A percentile compares a stretch with the other conserved stretches of the same genome.
Evolutionary conservation across 2,797 vertebrate genomes (phyloP).

Genomic region (Glossophaga mutica): DNA sequence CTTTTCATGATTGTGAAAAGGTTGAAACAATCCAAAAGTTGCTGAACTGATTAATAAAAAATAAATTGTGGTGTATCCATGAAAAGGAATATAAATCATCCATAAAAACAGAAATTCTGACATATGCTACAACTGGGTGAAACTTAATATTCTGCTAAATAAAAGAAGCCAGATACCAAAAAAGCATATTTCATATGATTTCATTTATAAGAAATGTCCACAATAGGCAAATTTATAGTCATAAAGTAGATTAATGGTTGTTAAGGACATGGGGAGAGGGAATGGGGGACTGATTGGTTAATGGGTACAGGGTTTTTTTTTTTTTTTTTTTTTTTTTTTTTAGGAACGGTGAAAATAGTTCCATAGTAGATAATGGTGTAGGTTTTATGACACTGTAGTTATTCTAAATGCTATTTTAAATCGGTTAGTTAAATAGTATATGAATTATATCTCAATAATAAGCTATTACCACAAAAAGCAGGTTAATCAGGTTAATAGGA

Average conservation of each 20-base stretch:
- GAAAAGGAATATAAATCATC: not conserved
- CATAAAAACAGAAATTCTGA: not conserved
- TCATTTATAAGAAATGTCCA: not conserved
- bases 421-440: not conserved
- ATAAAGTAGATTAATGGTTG: not conserved
- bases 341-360: not conserved
- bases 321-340: constrained; percentile 2
- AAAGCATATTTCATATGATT: not conserved
- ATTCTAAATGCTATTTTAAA: not conserved
- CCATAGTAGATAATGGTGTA: not conserved
- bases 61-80: not conserved
- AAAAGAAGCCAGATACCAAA: not conserved
- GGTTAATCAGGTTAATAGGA: not conserved
- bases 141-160: not conserved
- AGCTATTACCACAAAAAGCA: not conserved
- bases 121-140: not conserved
- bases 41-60: not conserved
- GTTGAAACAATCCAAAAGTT: not conserved
- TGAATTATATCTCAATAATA: not conserved
- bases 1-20: not conserved
- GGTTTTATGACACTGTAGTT: not conserved
- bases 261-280: not conserved
- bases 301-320: not conserved
- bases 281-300: not conserved
- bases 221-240: not conserved